phyloP scores from a whole-genome alignment of 2,888 invertebrate genomes.

The Ectemnius continuus region DNA sequence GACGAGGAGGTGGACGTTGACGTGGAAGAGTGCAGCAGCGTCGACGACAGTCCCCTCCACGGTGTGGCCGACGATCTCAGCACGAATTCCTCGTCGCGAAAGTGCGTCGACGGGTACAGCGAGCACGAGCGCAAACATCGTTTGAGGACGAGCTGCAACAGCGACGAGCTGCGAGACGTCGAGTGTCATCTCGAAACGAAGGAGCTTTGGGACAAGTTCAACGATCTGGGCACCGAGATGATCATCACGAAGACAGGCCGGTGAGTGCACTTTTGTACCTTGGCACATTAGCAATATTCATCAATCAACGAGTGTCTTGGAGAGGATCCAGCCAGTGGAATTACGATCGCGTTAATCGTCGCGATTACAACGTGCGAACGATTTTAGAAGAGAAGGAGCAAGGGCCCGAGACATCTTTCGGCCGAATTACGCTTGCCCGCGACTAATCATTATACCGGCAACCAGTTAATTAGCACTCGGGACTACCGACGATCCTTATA shows the following conservation, averaged over 20 bases:
- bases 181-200: conserved; percentile 89
- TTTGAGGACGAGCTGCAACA: conserved; percentile 81
- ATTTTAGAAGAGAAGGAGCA: background rate
- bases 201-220: conserved; percentile 90
- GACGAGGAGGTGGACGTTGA: conserved; percentile 81
- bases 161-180: conserved; percentile 82
- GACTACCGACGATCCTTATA: background rate
- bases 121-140: conserved; percentile 68
- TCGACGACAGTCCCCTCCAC: conserved; percentile 77
- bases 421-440: background rate
- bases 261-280: conserved; percentile 77
- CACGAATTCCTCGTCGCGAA: conserved; percentile 48
- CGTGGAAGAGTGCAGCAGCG: conserved; percentile 82
- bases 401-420: background rate
- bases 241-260: conserved; percentile 91
- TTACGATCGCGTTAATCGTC: conserved; percentile 22
- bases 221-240: conserved; percentile 89
- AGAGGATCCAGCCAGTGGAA: conserved; percentile 13
- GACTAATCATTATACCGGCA: background rate
- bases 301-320: background rate
- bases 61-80: conserved; percentile 60
- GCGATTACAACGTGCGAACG: conserved; percentile 35
- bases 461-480: background rate
- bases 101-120: conserved; percentile 45
- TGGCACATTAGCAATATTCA: background rate